Evolutionary conservation across 1,140 invertebrate genomes (phyloP).

Genomic region (Drosophila equinoxialis): DNA sequence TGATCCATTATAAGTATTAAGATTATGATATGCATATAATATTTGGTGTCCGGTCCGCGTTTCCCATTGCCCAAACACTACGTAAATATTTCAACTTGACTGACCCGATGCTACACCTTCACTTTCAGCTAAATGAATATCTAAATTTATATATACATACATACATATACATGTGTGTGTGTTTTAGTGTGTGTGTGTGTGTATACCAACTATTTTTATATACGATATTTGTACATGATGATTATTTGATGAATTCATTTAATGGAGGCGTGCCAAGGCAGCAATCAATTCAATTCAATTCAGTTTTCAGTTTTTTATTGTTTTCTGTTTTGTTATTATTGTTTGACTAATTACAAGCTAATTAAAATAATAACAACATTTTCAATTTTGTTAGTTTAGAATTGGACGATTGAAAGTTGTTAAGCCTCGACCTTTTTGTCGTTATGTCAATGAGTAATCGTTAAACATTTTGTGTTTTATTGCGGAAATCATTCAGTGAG

Average conservation of each 20-base stretch:
- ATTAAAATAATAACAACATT: constrained; percentile 38
- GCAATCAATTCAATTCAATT: constrained; percentile 37
- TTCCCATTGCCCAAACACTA: constrained; percentile 5
- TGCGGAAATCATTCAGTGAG: constrained; percentile 62
- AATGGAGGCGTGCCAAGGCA: background rate
- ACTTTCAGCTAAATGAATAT: constrained; percentile 50
- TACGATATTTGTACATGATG: background rate
- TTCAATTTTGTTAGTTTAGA: constrained; percentile 1
- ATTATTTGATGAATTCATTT: constrained; percentile 4
- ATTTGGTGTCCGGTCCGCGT: constrained; percentile 17
- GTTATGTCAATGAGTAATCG: constrained; percentile 8
- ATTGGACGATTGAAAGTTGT: constrained; percentile 7
- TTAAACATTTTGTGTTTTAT: constrained; percentile 14
- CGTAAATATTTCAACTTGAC: constrained; percentile 8
- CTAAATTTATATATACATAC: background rate
- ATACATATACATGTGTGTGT: background rate
- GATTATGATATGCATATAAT: constrained; percentile 58
- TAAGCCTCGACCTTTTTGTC: constrained; percentile 15
- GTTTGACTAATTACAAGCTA: constrained; percentile 51
- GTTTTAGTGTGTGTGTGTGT: background rate
- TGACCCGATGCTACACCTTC: constrained; percentile 49
- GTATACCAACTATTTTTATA: background rate
- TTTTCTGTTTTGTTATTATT: constrained; percentile 10
- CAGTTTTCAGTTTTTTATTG: constrained; percentile 34
- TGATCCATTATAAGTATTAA: constrained; percentile 45